Evolutionary conservation across 2,888 invertebrate species (phyloP), one percentile per base, ranked within the genome.

Genomic region (Mythimna albipuncta): DNA sequence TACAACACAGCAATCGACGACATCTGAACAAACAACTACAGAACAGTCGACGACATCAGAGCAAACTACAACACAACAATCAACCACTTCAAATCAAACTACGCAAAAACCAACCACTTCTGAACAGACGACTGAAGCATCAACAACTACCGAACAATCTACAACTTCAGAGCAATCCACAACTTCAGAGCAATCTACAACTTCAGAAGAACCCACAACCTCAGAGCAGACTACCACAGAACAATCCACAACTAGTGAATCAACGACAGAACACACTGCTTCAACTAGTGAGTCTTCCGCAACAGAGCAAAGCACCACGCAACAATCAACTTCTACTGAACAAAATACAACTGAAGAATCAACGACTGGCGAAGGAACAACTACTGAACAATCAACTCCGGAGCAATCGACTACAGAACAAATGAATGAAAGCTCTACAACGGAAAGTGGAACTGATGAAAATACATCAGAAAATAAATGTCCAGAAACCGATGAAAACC

Each of bases 401-500:
- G 84, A 86, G 68, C 79, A 83, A 81, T 84, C 88, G 6, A 87
- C 89, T 5, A 88, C 88, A 61, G 85, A 89, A 75, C 75, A 85
- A 68, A 70, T 82, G 19, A 81, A 79, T 59, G 81, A 83, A 59
- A 77, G 64, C 70, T 77, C 86, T 50, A 90, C 89, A 19, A 89
- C 91, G 35, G 84, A 88, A 82, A 83, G 67, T 50, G 38, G 58
- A 9, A 90, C 89, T 78, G 79, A 83, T 79, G 81, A 84, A 77
- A 85, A 76, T 84, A 85, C 90, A 69, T 85, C 92, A 55, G 87
- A 87, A 35, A 71, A 94, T 68, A 89, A 97, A 90, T 96, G 97
- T 91, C 94, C 97, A 10, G 93, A 97, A 84, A 94, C 97, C 13
- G 97, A 97, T 67, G 97, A 97, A 32, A 97, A 98, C 78, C 98